phyloP scores from a whole-genome alignment of 1,140 invertebrate genomes.

The Pogonomyrmex barbatus region DNA sequence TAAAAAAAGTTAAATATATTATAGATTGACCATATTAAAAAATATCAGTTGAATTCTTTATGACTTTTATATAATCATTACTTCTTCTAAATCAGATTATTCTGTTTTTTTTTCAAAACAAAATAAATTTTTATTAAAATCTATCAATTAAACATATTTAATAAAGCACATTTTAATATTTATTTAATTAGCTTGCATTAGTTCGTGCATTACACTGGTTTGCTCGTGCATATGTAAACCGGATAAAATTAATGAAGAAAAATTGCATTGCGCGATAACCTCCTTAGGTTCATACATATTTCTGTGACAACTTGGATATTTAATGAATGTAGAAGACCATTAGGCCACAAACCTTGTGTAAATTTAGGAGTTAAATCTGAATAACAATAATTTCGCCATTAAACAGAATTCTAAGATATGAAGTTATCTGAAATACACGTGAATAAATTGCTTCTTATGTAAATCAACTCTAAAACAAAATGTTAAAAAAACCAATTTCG shows the following conservation, averaged over 20 bases:
- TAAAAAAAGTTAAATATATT: not conserved
- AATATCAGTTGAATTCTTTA: not conserved
- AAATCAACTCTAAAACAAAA: conserved; percentile 9
- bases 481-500: conserved; percentile 14
- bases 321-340: conserved; percentile 38
- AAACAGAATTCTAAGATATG: conserved; percentile 12
- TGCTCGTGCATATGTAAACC: conserved; percentile 22
- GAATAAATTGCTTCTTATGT: not conserved
- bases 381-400: conserved; percentile 17
- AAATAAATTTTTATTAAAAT: not conserved
- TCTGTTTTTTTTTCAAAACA: not conserved
- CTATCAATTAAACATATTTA: not conserved
- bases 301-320: conserved; percentile 40
- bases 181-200: conserved; percentile 18
- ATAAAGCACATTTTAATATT: conserved; percentile 40
- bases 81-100: not conserved
- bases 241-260: conserved; percentile 49
- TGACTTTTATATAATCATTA: not conserved
- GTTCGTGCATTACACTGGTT: conserved; percentile 2
- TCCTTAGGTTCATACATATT: conserved; percentile 42
- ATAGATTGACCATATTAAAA: not conserved
- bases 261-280: conserved; percentile 27
- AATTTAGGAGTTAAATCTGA: conserved; percentile 34
- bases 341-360: conserved; percentile 15
- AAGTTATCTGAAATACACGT: conserved; percentile 15